phyloP scores from a whole-genome alignment of 2,797 vertebrate species.

The Macropodus opercularis region DNA sequence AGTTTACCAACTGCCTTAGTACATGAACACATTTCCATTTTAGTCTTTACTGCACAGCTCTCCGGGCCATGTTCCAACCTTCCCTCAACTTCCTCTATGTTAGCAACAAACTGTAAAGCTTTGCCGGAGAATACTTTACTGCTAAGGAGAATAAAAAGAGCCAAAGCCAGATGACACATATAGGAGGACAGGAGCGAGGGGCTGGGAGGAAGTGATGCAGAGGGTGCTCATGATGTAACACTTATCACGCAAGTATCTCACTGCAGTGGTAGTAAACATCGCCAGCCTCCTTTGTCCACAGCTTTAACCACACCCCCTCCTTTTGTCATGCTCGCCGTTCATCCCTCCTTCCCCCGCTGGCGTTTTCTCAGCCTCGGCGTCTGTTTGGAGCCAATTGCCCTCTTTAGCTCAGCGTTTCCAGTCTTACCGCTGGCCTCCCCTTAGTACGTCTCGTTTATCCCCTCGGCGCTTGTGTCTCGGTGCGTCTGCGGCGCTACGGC shows the following conservation, averaged over 20 bases:
- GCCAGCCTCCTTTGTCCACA: slow-evolving; percentile 84
- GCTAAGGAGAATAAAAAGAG: too few relatives aligned
- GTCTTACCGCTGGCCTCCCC: not conserved
- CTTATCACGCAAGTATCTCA: slow-evolving; percentile 48
- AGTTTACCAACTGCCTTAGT: too few relatives aligned
- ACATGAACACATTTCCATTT: too few relatives aligned
- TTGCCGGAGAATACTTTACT: too few relatives aligned
- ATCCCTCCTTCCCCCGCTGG: not conserved
- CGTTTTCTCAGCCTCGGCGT: not conserved
- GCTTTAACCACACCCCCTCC: slow-evolving; percentile 83
- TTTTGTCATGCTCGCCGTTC: slow-evolving; percentile 73
- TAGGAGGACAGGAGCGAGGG: too few relatives aligned
- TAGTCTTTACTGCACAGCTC: too few relatives aligned
- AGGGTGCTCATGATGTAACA: slow-evolving; percentile 33
- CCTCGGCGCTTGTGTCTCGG: not conserved
- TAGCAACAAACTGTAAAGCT: too few relatives aligned
- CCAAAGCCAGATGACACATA: too few relatives aligned
- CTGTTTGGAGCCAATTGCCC: slow-evolving; percentile 4
- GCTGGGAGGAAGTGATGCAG: too few relatives aligned
- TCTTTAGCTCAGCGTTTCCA: slow-evolving; percentile 9
- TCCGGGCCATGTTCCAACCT: too few relatives aligned
- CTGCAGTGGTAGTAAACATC: slow-evolving; percentile 82
- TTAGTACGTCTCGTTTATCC: not conserved
- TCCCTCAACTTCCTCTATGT: too few relatives aligned
- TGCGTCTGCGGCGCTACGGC: slow-evolving; percentile 33